phyloP scores from a whole-genome alignment of 2,888 invertebrate species.

The Zele albiditarsus region DNA sequence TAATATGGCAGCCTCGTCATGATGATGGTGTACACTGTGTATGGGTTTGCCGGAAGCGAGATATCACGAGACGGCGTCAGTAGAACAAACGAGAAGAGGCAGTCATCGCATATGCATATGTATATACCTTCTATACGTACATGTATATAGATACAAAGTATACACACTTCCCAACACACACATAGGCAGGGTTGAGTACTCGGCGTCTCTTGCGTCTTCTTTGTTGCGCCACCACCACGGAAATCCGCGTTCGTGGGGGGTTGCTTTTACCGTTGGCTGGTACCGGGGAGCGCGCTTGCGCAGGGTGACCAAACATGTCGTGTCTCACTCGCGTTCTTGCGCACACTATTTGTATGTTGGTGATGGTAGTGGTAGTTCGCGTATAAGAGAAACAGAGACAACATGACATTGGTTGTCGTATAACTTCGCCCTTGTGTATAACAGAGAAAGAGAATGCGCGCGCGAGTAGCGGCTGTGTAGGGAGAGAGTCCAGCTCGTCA shows the following conservation, averaged over 20 bases:
- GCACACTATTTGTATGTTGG: not conserved
- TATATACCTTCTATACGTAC: not conserved
- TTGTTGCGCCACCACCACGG: conserved; percentile 47
- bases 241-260: conserved; percentile 51
- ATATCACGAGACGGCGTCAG: conserved; percentile 20
- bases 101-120: conserved; percentile 16
- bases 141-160: conserved; percentile 9
- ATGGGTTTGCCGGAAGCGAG: conserved; percentile 15
- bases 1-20: not conserved
- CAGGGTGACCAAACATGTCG: conserved; percentile 36
- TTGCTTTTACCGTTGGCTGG: conserved; percentile 47
- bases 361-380: not conserved
- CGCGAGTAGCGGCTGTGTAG: conserved; percentile 56
- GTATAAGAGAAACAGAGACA: conserved; percentile 30
- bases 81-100: conserved; percentile 23
- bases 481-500: conserved; percentile 67
- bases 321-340: conserved; percentile 35
- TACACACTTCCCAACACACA: conserved; percentile 9
- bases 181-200: not conserved
- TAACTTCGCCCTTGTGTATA: not conserved
- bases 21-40: not conserved
- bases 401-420: conserved; percentile 20
- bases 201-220: conserved; percentile 31
- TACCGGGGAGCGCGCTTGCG: conserved; percentile 48
- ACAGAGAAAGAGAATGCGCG: conserved; percentile 42